Evolutionary conservation across 2,113 vertebrate genomes (phyloP).

Genomic region (Leucosticte australis): DNA sequence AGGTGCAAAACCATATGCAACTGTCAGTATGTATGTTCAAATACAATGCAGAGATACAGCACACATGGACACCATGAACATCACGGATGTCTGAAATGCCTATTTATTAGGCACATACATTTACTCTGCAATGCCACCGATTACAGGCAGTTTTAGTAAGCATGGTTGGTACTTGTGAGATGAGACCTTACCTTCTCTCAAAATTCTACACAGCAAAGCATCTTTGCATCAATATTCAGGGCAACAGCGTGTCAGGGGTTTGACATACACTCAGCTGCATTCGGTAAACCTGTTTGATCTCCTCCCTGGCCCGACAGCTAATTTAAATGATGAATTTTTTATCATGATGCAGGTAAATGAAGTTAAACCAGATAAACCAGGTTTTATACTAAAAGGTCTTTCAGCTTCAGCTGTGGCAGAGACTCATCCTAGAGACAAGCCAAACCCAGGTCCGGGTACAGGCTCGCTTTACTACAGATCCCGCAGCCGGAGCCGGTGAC

Average conservation of each 20-base stretch:
- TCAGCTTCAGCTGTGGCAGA: not conserved
- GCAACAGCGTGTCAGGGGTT: rapidly evolving
- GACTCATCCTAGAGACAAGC: not conserved
- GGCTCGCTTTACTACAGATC: not conserved
- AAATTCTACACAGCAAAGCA: not conserved
- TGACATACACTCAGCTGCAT: not conserved
- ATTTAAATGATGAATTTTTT: not conserved
- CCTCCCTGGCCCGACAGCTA: not conserved
- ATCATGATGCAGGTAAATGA: not conserved
- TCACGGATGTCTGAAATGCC: not conserved
- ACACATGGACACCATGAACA: not conserved
- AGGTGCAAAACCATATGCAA: not conserved
- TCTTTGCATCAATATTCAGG: not conserved
- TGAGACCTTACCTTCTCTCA: not conserved
- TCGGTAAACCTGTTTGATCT: not conserved
- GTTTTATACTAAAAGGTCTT: not conserved
- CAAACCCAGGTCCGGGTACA: not conserved
- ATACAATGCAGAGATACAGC: not conserved
- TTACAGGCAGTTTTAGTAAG: not conserved
- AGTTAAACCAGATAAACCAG: not conserved
- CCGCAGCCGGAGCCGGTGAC: not conserved
- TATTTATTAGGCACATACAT: not conserved
- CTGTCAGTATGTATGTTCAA: rapidly evolving
- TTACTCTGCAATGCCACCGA: not conserved
- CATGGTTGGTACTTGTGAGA: not conserved